Base-by-base conservation (phyloP, 2,797 vertebrate genomes). In the Melanotaenia nigrans region DNA sequence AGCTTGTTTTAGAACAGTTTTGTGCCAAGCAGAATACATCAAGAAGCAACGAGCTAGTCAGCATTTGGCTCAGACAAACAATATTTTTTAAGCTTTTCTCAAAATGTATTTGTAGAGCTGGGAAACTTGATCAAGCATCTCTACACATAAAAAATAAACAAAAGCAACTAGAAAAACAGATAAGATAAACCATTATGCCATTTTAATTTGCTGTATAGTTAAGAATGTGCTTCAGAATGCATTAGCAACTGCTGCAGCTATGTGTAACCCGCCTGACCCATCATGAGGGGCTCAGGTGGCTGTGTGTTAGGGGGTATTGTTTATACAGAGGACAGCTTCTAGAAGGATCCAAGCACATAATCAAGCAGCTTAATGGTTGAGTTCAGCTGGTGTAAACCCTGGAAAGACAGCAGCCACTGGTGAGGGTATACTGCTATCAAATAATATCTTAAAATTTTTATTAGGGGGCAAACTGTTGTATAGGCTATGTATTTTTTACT, bases 261-360 rank as follows among this genome's bases (percentile, higher is more conserved):
- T 47, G 68, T 10, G 55, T 42, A 56, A 75, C 85, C 75, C 33
- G 64, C 51, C 22, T 78, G 82, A 79, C 69, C 61, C 5, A 2
- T 61, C 72, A 49, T 24, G 32, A 62, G 61, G 70, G 74, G 78
- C 83, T 86, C 80, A 86, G 82, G 65, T 82, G 85, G 83, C 65
- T 13, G 5, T 30, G 53, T 30, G 25, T 61, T 72, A 38, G 22
- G 40, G 59, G 67, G 65, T 38, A 36, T 40, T 69, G 68, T 77
- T 83, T 66, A 68, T 51, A 57, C 3, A 18, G 4, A 36, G 49
- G 66, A 61, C 65, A 71, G 71, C 65, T 67, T 72, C 73, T 40
- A 69, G 65, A 68, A 16, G 30, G 49, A 77, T 61, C 65, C 68
- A 61, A 69, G 47, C 63, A 57, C 63, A 81, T 28, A 49, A 56